Percentiles rank a stretch among this genome's conserved stretches.
These are phyloP conservation scores for Mylabris sibirica DNA, from an alignment of 2,888 invertebrate species.

Conservation along the genomic window DNA sequence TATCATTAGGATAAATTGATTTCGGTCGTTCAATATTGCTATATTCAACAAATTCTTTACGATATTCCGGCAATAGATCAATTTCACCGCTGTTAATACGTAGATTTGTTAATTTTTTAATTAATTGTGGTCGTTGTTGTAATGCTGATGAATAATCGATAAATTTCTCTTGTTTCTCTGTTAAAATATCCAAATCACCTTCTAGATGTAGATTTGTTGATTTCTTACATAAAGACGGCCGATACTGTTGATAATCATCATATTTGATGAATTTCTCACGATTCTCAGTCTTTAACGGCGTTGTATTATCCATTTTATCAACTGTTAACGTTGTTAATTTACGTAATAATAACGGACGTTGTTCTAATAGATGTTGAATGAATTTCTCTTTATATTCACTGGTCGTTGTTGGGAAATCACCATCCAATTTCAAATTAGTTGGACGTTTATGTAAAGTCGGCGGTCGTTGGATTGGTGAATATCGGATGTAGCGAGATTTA, in stretches of 20 bases:
- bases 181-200: slow-evolving; percentile 57
- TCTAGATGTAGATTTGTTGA: slow-evolving; percentile 63
- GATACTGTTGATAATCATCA: slow-evolving; percentile 53
- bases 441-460: slow-evolving; percentile 56
- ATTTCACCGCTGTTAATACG: slow-evolving; percentile 62
- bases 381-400: slow-evolving; percentile 64
- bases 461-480: slow-evolving; percentile 22
- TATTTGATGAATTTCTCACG: slow-evolving; percentile 63
- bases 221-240: slow-evolving; percentile 60
- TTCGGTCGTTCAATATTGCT: slow-evolving; percentile 46
- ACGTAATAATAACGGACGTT: slow-evolving; percentile 60
- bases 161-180: slow-evolving; percentile 61
- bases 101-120: slow-evolving; percentile 60
- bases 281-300: slow-evolving; percentile 60
- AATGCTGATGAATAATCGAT: slow-evolving; percentile 59
- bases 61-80: slow-evolving; percentile 61
- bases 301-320: slow-evolving; percentile 52
- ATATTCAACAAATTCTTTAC: slow-evolving; percentile 53
- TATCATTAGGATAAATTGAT: slow-evolving; percentile 50
- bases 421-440: slow-evolving; percentile 63
- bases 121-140: slow-evolving; percentile 58
- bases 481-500: slow-evolving; percentile 18
- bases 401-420: slow-evolving; percentile 59
- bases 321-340: slow-evolving; percentile 57
- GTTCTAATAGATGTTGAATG: slow-evolving; percentile 60